Evolutionary conservation across 2,888 invertebrate genomes (phyloP).

Genomic region (Gymnoscelis rufifasciata): DNA sequence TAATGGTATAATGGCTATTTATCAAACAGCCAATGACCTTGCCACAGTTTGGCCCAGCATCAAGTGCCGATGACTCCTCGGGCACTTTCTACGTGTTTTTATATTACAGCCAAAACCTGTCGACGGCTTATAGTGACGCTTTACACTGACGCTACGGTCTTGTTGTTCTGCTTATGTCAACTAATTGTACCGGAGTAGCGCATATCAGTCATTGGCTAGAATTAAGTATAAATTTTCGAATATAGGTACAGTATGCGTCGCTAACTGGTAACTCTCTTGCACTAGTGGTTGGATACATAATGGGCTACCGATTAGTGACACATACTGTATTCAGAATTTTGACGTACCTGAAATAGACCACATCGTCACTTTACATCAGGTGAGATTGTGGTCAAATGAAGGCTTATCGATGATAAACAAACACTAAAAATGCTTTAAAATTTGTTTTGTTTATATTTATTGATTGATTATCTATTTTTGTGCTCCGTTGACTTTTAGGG

Average conservation of each 20-base stretch:
- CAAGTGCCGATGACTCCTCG: slow-evolving; percentile 71
- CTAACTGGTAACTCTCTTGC: too few relatives aligned
- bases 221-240: too few relatives aligned
- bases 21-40: slow-evolving; percentile 70
- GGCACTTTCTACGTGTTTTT: slow-evolving; percentile 65
- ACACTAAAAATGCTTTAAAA: slow-evolving; percentile 6
- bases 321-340: too few relatives aligned
- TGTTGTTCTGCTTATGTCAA: slow-evolving; percentile 17
- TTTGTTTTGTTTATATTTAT: not conserved
- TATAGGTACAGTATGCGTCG: too few relatives aligned
- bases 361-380: too few relatives aligned
- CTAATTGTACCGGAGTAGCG: too few relatives aligned
- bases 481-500: not conserved
- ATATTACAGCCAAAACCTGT: slow-evolving; percentile 40
- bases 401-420: slow-evolving; percentile 1
- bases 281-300: too few relatives aligned
- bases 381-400: too few relatives aligned
- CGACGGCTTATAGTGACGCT: slow-evolving; percentile 25
- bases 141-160: slow-evolving; percentile 42
- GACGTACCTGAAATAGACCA: too few relatives aligned
- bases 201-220: too few relatives aligned
- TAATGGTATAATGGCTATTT: slow-evolving; percentile 52
- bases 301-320: too few relatives aligned
- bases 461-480: not conserved
- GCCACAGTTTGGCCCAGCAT: slow-evolving; percentile 67